phyloP scores from a whole-genome alignment of 2,113 vertebrate genomes.

The Halichoeres trimaculatus region DNA sequence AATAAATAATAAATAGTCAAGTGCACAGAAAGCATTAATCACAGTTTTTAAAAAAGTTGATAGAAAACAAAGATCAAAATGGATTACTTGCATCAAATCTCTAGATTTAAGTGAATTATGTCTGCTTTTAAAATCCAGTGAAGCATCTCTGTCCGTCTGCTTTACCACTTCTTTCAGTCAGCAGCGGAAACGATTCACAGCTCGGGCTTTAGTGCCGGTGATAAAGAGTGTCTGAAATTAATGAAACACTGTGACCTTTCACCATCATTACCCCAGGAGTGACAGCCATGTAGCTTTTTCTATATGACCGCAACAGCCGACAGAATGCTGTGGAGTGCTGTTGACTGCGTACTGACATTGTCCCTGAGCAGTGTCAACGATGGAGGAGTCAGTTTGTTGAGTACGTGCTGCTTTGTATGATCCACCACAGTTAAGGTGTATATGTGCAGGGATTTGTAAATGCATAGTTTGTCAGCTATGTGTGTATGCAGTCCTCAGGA shows the following conservation, averaged over 20 bases:
- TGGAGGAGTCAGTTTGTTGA: constrained; percentile 19
- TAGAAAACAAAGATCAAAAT: constrained; percentile 1
- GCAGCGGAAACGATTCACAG: constrained; percentile 36
- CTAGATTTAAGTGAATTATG: too few relatives aligned
- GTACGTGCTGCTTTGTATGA: constrained; percentile 38
- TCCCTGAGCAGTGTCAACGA: constrained; percentile 38
- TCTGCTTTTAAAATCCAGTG: not conserved
- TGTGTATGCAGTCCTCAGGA: not conserved
- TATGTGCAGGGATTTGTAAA: constrained; percentile 3
- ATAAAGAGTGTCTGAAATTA: constrained; percentile 59
- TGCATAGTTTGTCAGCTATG: constrained; percentile 17
- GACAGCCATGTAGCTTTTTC: constrained; percentile 35
- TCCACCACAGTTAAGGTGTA: constrained; percentile 5
- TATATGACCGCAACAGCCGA: constrained; percentile 28
- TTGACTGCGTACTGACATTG: constrained; percentile 45
- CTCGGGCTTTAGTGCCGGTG: constrained; percentile 22
- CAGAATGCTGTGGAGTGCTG: constrained; percentile 42
- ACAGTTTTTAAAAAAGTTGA: not conserved
- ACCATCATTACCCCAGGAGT: constrained; percentile 56
- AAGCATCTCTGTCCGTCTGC: not conserved
- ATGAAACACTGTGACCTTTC: constrained; percentile 62
- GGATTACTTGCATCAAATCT: constrained; percentile 10
- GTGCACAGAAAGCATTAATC: not conserved
- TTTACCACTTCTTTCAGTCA: constrained; percentile 15
- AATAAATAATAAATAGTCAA: not conserved